Evolutionary conservation across 2,797 vertebrate species (phyloP), one percentile per base, ranked within the genome.

Genomic region (Syndactyla subalaris): DNA sequence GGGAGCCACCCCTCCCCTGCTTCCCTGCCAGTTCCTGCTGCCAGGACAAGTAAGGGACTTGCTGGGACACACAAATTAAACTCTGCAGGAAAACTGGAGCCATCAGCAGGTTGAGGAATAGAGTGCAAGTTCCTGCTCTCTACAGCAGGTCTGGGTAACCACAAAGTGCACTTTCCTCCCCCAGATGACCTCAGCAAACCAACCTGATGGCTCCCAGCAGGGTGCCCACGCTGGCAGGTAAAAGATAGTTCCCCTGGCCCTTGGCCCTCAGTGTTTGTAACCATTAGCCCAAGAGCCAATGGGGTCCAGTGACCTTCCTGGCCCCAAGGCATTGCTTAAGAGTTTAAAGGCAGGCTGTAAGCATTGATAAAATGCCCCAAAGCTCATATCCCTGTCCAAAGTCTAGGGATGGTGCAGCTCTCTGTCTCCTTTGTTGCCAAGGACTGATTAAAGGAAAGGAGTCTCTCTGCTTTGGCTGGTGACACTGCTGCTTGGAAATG

Each of bases 211-310:
- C 7, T 85, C 39, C 61, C 36, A 59, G 51, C 2, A 1, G 24
- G 5, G 22, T 21, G 52, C 26, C 39, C 76, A 55, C 0, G 0
- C 29, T 34, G 49, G 32, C 2, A 4, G n/a, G 77, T 67, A 38
- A 59, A 41, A 81, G 26, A 13, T 52, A 55, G 5, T 23, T 68
- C 32, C 16, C 32, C 52, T 2, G 4, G 8, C 16, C 41, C 14
- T 2, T 3, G 4, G 7, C 16, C 38, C 14, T 1, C 0, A 0
- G 3, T 26, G 24, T 52, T 66, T 75, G 38, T 66, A 68, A 62
- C 39, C 43, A 32, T 84, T 39, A 68, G 27, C 54, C 39, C 51
- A 45, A 58, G 87, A 72, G 38, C 29, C 9, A 0, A 24, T 1
- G 34, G 8, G 14, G 51, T 46, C 24, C 59, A 26, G 29, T 46